Percentiles rank a stretch among this genome's conserved stretches.
These are phyloP conservation scores for Danionella cerebrum DNA, from an alignment of 2,113 vertebrate genomes.

Conservation along the genomic window DNA sequence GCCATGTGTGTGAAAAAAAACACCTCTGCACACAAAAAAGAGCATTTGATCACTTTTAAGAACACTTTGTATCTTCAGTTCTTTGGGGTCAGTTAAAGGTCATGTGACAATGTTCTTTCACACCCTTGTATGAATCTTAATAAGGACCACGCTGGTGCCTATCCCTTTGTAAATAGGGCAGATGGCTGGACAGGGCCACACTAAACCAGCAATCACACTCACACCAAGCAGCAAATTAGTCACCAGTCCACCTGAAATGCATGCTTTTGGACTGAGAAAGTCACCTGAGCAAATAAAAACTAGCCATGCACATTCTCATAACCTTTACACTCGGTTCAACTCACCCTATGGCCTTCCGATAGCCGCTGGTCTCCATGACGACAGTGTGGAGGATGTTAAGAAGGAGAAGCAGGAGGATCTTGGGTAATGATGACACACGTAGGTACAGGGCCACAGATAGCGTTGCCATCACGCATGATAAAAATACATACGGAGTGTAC, in stretches of 20 bases:
- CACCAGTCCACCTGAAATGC: too few relatives aligned
- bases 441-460: conserved; percentile 88
- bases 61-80: too few relatives aligned
- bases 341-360: conserved; percentile 80
- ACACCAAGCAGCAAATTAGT: too few relatives aligned
- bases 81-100: too few relatives aligned
- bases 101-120: too few relatives aligned
- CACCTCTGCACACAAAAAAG: conserved; percentile 61
- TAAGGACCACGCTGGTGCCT: too few relatives aligned
- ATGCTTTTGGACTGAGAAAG: too few relatives aligned
- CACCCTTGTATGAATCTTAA: too few relatives aligned
- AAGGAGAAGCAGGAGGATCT: conserved; percentile 83
- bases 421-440: conserved; percentile 88
- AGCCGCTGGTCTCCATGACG: conserved; percentile 88
- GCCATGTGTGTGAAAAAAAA: conserved; percentile 71
- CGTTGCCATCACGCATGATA: conserved; percentile 85
- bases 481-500: conserved; percentile 78
- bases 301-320: neutral
- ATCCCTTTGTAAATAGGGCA: too few relatives aligned
- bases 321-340: neutral
- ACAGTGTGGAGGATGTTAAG: conserved; percentile 81
- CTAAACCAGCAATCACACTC: too few relatives aligned
- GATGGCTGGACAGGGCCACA: too few relatives aligned
- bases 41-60: neutral
- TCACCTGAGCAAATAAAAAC: neutral